Percentiles rank a stretch among this genome's conserved stretches.
These are phyloP conservation scores for Micromussa lordhowensis DNA, from an alignment of 92 coral and sea anemone species.

Conservation along the genomic window DNA sequence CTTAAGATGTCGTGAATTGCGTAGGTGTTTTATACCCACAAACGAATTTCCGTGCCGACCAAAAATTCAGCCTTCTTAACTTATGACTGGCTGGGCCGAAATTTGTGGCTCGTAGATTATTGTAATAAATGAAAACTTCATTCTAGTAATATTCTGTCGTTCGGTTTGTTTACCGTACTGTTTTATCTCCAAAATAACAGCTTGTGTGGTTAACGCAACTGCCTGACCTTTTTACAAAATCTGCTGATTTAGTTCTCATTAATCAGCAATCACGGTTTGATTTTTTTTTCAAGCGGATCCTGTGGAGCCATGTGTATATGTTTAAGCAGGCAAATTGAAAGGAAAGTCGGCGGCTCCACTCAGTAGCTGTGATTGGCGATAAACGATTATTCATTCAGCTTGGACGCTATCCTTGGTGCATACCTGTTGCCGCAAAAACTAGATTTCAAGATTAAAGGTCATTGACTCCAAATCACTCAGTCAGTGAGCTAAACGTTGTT, in stretches of 20 bases:
- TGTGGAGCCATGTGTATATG: not conserved
- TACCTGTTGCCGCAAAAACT: not conserved
- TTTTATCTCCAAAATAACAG: slow-evolving; percentile 19
- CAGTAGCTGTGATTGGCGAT: not conserved
- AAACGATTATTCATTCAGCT: not conserved
- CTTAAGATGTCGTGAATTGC: not conserved
- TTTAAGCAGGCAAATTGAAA: not conserved
- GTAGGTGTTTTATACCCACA: slow-evolving; percentile 9
- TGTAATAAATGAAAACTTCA: not conserved
- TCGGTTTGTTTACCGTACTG: not conserved
- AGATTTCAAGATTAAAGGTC: slow-evolving; percentile 13
- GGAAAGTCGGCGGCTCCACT: not conserved
- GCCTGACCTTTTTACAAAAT: slow-evolving; percentile 23
- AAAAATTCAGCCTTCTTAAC: not conserved
- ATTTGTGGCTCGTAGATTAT: not conserved
- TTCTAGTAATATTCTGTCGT: too few species aligned
- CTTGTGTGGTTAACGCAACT: slow-evolving; percentile 21
- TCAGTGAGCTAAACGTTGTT: not conserved
- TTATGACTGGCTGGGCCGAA: not conserved
- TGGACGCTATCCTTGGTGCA: not conserved
- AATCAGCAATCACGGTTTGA: not conserved
- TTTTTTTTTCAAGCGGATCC: not conserved
- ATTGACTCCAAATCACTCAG: slow-evolving; percentile 14
- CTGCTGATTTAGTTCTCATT: slow-evolving; percentile 9
- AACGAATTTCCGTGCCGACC: slow-evolving; percentile 7